These are phyloP conservation scores for Rhinolophus sinicus DNA, from an alignment of 2,113 vertebrate species.

Conservation along the genomic window DNA sequence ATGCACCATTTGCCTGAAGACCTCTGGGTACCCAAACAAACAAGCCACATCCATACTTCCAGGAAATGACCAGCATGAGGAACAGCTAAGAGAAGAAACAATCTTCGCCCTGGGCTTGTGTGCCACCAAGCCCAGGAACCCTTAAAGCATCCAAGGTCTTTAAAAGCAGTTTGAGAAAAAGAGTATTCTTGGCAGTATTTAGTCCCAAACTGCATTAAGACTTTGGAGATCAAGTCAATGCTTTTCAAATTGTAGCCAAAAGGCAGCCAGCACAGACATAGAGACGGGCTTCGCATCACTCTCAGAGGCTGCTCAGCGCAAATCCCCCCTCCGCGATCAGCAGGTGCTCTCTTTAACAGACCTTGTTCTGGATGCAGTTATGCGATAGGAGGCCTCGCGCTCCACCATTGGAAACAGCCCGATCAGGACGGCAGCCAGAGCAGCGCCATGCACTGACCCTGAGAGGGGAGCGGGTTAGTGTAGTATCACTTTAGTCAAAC, in stretches of 20 bases:
- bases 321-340: neutral
- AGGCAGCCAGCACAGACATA: neutral
- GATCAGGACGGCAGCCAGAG: constrained; percentile 44
- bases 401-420: constrained; percentile 49
- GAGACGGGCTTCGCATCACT: neutral
- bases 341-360: constrained; percentile 61
- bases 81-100: constrained; percentile 34
- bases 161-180: constrained; percentile 43
- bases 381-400: constrained; percentile 24
- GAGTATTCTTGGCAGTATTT: neutral
- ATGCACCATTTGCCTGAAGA: constrained; percentile 9
- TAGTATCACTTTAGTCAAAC: neutral
- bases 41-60: neutral
- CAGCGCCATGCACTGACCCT: constrained; percentile 49
- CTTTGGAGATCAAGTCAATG: constrained; percentile 48
- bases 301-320: constrained; percentile 20
- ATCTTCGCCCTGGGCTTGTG: neutral
- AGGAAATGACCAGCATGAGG: constrained; percentile 30
- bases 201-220: constrained; percentile 20
- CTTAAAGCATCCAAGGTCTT: constrained; percentile 42
- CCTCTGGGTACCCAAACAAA: constrained; percentile 15
- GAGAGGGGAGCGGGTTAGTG: constrained; percentile 33
- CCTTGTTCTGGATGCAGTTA: constrained; percentile 62
- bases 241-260: neutral
- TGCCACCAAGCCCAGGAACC: neutral